phyloP scores from a whole-genome alignment of 2,797 vertebrate genomes.

The Spinus pinus region DNA sequence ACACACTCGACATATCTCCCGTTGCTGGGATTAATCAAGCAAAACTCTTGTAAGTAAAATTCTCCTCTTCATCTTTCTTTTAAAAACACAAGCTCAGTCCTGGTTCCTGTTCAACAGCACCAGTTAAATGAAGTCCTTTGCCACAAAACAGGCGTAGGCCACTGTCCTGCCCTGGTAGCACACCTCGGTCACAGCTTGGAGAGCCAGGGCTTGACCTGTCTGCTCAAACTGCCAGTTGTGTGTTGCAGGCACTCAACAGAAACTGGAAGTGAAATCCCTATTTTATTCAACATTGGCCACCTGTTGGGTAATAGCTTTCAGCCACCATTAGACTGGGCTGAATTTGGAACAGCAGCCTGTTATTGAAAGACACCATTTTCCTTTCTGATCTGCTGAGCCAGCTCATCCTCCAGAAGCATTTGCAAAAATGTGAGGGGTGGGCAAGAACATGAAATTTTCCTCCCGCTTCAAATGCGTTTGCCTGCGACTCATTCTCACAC shows the following conservation, averaged over 20 bases:
- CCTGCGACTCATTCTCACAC: rapidly evolving
- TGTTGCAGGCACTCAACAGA: neutral
- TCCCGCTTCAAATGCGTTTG: neutral
- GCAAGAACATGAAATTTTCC: neutral
- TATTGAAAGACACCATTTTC: neutral
- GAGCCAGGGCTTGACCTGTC: neutral
- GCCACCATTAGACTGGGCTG: neutral
- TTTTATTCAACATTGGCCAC: neutral
- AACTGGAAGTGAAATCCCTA: neutral
- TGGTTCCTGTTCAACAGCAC: neutral
- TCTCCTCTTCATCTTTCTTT: neutral
- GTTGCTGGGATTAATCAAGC: neutral
- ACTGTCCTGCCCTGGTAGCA: neutral
- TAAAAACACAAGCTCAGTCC: neutral
- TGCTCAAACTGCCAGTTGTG: neutral
- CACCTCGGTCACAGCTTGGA: neutral
- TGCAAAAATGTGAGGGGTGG: neutral
- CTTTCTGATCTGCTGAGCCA: neutral
- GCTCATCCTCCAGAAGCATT: neutral
- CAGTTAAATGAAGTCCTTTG: neutral
- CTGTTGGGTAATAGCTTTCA: neutral
- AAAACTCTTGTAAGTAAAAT: neutral
- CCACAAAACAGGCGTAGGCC: neutral
- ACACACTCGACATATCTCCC: neutral
- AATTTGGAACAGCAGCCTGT: neutral